Evolutionary conservation across 1,140 invertebrate genomes (phyloP).

Genomic region (Drosophila nannoptera): DNA sequence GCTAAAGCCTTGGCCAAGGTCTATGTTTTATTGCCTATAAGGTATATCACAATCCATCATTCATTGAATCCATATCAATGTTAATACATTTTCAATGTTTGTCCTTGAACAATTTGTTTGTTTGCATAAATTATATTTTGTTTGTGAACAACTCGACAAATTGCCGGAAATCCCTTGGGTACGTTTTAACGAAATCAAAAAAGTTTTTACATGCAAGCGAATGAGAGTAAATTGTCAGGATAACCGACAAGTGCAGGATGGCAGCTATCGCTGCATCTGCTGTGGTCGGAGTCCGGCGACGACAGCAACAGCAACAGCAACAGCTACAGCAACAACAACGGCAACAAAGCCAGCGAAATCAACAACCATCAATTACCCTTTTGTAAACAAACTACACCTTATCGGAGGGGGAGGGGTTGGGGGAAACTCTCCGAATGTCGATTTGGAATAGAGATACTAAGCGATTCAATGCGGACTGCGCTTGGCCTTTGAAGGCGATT

Average conservation of each 20-base stretch:
- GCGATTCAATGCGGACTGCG: conserved; percentile 21
- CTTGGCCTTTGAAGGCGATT: conserved; percentile 39
- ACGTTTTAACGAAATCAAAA: conserved; percentile 19
- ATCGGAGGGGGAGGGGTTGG: not conserved
- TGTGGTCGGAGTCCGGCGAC: not conserved
- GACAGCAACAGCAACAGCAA: conserved; percentile 28
- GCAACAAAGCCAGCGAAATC: conserved; percentile 48
- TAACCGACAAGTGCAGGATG: conserved; percentile 58
- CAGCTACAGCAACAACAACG: conserved; percentile 23
- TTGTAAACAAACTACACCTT: conserved; percentile 38
- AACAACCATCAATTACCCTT: conserved; percentile 49
- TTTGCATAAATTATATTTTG: too few species aligned
- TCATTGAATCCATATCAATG: too few species aligned
- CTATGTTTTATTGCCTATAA: too few species aligned
- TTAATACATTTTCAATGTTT: too few species aligned
- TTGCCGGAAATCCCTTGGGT: not conserved
- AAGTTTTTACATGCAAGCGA: conserved; percentile 16
- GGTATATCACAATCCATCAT: too few species aligned
- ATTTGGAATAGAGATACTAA: conserved; percentile 40
- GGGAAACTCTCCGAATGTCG: not conserved
- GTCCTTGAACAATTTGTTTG: too few species aligned
- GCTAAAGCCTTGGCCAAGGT: too few species aligned
- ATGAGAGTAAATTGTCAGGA: conserved; percentile 58
- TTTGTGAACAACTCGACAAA: not conserved
- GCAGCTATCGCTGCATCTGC: conserved; percentile 52